Evolutionary conservation across 2,888 invertebrate species (phyloP), one percentile per base, ranked within the genome.

Genomic region (Orthosia gracilis): DNA sequence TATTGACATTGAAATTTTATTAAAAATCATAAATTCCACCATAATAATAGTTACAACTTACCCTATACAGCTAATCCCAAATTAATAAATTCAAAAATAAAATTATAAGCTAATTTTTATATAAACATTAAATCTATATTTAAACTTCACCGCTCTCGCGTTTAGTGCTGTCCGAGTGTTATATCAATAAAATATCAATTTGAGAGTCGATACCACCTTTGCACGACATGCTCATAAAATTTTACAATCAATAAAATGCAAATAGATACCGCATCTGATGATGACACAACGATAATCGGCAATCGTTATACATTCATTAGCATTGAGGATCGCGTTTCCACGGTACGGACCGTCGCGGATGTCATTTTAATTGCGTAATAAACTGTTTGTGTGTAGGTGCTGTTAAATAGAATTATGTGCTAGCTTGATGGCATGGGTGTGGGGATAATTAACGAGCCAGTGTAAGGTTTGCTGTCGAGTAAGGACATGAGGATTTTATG

Each of bases 211-310:
- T 91, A 90, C 89, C 85, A 90, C 89, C 90, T 91, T 88, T 89
- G 86, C 87, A 87, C 88, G 92, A 93, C 92, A 92, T 86, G 89
- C 87, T 92, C 92, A 91, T 94, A 90, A 94, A 94, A 91, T 84
- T 94, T 93, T 92, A 94, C 91, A 86, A 88, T 87, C 90, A 91
- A 92, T 94, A 91, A 92, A 94, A 94, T 94, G 92, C 91, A 92
- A 94, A 94, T 93, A 92, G 89, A 89, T 84, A 88, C 80, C 84
- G 83, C 88, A 87, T 90, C 87, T 85, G 87, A 92, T 91, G 91
- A 92, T 92, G 92, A 90, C 88, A 91, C 89, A 85, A 88, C 81
- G 85, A 90, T 92, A 89, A 92, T 92, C 89, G 88, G 83, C 88
- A 87, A 87, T 90, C 88, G 88, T 88, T 87, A 87, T 85, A 87